Percentiles rank a stretch among this genome's conserved stretches.
phyloP scores from a whole-genome alignment of 2,888 invertebrate species.

The Clitarchus hookeri region DNA sequence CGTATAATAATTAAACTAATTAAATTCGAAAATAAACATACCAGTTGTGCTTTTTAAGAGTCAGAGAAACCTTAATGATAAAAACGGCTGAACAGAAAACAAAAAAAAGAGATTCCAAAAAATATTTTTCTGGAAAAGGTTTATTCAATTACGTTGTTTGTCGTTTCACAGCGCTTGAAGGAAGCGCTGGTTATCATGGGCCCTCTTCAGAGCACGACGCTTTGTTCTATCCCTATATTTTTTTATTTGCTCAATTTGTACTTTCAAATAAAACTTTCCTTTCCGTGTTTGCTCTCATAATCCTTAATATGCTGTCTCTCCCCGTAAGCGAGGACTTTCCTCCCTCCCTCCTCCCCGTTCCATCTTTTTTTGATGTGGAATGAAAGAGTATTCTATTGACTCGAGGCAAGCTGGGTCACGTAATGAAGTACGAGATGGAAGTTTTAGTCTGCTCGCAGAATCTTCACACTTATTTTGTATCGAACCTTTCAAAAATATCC shows the following conservation, averaged over 20 bases:
- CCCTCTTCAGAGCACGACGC: not conserved
- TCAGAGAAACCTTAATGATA: not conserved
- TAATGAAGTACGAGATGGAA: not conserved
- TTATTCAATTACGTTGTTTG: not conserved
- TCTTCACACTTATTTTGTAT: too few relatives aligned
- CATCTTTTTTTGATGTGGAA: not conserved
- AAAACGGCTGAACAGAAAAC: not conserved
- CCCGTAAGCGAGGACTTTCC: not conserved
- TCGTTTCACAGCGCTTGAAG: not conserved
- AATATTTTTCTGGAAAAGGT: not conserved
- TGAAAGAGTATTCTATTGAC: not conserved
- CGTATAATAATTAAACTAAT: too few relatives aligned
- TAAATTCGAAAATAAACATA: not conserved
- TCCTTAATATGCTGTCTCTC: not conserved
- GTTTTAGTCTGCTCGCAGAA: too few relatives aligned
- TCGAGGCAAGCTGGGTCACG: not conserved
- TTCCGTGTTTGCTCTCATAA: not conserved
- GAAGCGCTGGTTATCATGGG: not conserved
- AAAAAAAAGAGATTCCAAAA: not conserved
- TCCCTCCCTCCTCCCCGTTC: too few relatives aligned
- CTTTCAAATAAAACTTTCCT: slow-evolving; percentile 8
- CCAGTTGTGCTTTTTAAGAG: not conserved
- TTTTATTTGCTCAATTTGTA: not conserved
- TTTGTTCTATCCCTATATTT: not conserved
- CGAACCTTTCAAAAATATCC: too few relatives aligned